phyloP scores from a whole-genome alignment of 2,113 vertebrate species.

The Heteronetta atricapilla region DNA sequence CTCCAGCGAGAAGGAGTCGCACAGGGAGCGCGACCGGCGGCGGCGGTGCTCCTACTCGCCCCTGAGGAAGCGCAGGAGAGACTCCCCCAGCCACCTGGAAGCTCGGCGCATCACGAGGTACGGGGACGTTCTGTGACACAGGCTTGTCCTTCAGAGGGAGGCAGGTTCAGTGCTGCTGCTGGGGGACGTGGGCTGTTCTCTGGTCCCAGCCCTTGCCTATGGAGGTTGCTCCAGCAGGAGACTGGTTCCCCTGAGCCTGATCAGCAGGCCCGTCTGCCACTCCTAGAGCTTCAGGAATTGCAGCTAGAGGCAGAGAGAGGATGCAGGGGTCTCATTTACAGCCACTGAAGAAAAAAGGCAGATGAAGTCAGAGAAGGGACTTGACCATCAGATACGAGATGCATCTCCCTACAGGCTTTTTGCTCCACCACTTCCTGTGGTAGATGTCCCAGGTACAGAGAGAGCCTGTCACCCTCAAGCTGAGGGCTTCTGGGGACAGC shows the following conservation, averaged over 20 bases:
- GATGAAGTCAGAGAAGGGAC: background rate
- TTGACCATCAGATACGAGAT: background rate
- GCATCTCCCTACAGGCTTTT: background rate
- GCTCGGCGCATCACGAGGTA: conserved; percentile 96
- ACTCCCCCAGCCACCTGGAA: conserved; percentile 97
- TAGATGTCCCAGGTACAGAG: background rate
- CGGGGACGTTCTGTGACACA: background rate
- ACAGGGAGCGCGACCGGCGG: conserved; percentile 74
- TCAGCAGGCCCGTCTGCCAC: background rate
- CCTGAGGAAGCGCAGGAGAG: conserved; percentile 92
- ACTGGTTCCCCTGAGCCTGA: background rate
- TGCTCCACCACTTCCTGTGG: background rate
- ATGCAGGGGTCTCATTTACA: background rate
- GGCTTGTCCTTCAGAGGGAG: background rate
- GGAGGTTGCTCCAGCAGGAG: background rate
- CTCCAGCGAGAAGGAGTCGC: conserved; percentile 78
- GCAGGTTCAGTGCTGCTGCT: background rate
- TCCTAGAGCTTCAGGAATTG: background rate
- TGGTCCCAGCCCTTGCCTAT: background rate
- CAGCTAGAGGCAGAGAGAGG: background rate
- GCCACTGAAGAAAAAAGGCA: background rate
- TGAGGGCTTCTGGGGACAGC: background rate
- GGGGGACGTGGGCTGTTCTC: background rate
- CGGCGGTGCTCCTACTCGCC: conserved; percentile 88
- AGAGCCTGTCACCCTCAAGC: background rate